phyloP scores from a whole-genome alignment of 2,113 vertebrate species.

The Peromyscus polionotus region DNA sequence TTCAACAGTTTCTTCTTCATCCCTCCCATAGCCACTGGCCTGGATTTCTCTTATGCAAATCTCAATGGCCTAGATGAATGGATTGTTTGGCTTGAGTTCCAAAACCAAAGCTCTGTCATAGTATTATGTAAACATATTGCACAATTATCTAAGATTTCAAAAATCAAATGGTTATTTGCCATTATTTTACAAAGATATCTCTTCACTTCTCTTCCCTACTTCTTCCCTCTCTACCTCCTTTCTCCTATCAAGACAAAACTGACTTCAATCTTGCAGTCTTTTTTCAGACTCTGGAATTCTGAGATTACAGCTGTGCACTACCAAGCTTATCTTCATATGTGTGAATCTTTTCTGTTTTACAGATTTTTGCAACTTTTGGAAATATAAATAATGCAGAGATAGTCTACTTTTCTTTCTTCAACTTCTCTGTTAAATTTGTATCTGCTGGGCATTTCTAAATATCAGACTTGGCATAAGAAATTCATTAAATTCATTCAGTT shows the following conservation, averaged over 20 bases:
- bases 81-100: not conserved
- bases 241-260: not conserved
- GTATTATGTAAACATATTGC: not conserved
- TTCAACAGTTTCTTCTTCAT: not conserved
- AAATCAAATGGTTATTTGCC: not conserved
- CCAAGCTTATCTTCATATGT: not conserved
- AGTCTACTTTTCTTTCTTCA: not conserved
- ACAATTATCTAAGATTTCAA: not conserved
- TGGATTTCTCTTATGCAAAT: not conserved
- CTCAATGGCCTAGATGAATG: not conserved
- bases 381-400: not conserved
- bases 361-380: not conserved
- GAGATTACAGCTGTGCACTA: not conserved
- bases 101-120: not conserved
- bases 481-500: not conserved
- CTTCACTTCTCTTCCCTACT: too few relatives aligned
- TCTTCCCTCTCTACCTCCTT: fast-evolving
- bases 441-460: not conserved
- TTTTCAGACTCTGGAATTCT: not conserved
- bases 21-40: not conserved
- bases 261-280: not conserved
- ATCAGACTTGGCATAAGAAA: not conserved
- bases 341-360: not conserved
- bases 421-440: not conserved
- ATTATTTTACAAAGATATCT: not conserved